Percentiles rank a stretch among this genome's conserved stretches.
Conservation (phyloP, 2,113 vertebrate genomes). For the Origma solitaria region DNA sequence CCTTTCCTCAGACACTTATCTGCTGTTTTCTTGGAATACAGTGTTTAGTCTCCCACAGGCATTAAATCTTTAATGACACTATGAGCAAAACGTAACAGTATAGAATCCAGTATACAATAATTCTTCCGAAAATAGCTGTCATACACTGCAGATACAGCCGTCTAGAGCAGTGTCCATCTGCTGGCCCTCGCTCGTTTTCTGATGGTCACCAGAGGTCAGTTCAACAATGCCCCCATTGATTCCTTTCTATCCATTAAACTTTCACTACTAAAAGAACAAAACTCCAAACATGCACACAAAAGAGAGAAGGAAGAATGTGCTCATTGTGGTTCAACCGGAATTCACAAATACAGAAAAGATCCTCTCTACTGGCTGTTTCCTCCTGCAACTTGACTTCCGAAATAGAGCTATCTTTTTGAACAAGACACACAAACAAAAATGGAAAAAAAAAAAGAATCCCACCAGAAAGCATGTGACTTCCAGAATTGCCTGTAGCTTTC, state of each 20-base stretch:
- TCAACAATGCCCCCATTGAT: constrained; percentile 27
- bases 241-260: neutral
- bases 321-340: constrained; percentile 50
- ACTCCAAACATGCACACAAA: constrained; percentile 34
- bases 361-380: constrained; percentile 36
- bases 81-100: neutral
- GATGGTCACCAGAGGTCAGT: constrained; percentile 41
- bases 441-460: constrained; percentile 34
- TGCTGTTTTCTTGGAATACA: neutral
- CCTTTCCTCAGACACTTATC: neutral
- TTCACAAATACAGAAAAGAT: constrained; percentile 48
- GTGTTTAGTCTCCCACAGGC: neutral
- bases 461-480: constrained; percentile 65
- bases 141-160: neutral
- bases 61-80: neutral
- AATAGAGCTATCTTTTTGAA: constrained; percentile 31
- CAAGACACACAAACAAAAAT: constrained; percentile 8
- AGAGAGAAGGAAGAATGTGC: constrained; percentile 42
- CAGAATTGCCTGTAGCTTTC: constrained; percentile 64
- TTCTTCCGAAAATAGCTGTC: neutral
- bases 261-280: constrained; percentile 49
- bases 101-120: neutral
- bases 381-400: constrained; percentile 44
- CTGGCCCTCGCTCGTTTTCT: neutral
- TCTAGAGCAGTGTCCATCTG: neutral